Base-by-base conservation (phyloP, 2,888 invertebrate species). In the Hypercompe scribonia region DNA sequence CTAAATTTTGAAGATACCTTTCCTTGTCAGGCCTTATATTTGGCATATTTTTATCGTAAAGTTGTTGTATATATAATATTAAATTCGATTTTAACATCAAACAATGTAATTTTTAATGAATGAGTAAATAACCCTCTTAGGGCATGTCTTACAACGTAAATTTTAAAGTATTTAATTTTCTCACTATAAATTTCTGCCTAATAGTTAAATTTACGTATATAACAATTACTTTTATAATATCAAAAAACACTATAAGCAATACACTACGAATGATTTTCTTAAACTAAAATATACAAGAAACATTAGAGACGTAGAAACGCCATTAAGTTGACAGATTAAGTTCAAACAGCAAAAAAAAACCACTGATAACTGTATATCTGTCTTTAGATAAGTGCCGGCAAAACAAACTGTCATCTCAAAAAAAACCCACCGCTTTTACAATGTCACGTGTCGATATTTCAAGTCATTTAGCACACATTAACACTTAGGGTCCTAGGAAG, bases 391-490 rank as follows among this genome's bases (percentile, higher is more conserved):
- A 66, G 50, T 39, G 8, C 68, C 72, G 69, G 31, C 71, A 80
- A 80, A 82, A 77, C 74, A 70, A 77, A 76, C 77, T 79, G 80
- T 81, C 78, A 85, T 79, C 68, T 74, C 76, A 81, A 79, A 83
- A 69, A 61, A 78, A 81, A 77, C 76, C 63, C 70, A 74, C 68
- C 75, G 76, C 81, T 84, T 83, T 81, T 74, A 82, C 75, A 83
- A 70, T 68, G 74, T 80, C 85, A 81, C 79, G 82, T 87, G 83
- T 73, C 86, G 85, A 89, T 89, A 89, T 86, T 84, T 88, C 90
- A 85, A 90, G 90, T 91, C 90, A 91, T 90, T 90, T 90, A 78
- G 87, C 87, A 86, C 86, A 90, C 91, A 91, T 92, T 90, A 91
- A 88, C 86, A 82, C 86, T 82, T 81, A 71, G 77, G 74, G 77